These are phyloP conservation scores for Drosophila mettleri DNA, from an alignment of 2,888 invertebrate genomes.

Conservation along the genomic window DNA sequence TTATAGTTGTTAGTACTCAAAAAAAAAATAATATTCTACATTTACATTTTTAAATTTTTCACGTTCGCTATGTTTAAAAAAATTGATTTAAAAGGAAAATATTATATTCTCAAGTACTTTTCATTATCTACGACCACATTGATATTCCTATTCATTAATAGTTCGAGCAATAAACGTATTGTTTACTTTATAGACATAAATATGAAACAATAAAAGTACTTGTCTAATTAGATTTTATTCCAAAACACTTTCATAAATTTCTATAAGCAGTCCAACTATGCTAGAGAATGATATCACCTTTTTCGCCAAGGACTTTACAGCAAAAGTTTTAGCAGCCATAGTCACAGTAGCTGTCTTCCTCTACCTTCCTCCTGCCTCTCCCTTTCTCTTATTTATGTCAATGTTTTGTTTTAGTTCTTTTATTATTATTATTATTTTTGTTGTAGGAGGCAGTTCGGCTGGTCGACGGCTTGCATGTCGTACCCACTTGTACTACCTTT, in stretches of 20 bases:
- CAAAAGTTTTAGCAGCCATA: slow-evolving; percentile 60
- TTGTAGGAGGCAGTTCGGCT: slow-evolving; percentile 34
- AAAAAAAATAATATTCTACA: too few species aligned
- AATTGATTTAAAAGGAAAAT: too few species aligned
- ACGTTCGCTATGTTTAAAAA: too few species aligned
- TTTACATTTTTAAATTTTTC: too few species aligned
- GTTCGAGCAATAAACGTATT: background rate
- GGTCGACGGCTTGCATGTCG: slow-evolving; percentile 70
- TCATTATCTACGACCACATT: too few species aligned
- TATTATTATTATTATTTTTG: slow-evolving; percentile 37
- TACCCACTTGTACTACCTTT: slow-evolving; percentile 75
- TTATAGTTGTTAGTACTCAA: too few species aligned
- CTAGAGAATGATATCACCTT: slow-evolving; percentile 59
- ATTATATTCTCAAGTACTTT: too few species aligned
- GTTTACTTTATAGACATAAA: background rate
- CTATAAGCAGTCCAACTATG: slow-evolving; percentile 43
- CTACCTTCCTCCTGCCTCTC: background rate
- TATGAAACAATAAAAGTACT: background rate
- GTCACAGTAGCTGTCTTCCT: slow-evolving; percentile 45
- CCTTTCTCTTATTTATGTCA: slow-evolving; percentile 69
- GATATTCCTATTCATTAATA: too few species aligned
- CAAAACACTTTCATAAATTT: background rate
- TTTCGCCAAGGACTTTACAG: slow-evolving; percentile 45
- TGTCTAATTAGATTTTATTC: slow-evolving; percentile 7
- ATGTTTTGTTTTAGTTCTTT: slow-evolving; percentile 73